A percentile compares a stretch with the other conserved stretches of the same genome.
Conservation (phyloP, 2,888 invertebrate genomes). For the Drosophila merina region DNA sequence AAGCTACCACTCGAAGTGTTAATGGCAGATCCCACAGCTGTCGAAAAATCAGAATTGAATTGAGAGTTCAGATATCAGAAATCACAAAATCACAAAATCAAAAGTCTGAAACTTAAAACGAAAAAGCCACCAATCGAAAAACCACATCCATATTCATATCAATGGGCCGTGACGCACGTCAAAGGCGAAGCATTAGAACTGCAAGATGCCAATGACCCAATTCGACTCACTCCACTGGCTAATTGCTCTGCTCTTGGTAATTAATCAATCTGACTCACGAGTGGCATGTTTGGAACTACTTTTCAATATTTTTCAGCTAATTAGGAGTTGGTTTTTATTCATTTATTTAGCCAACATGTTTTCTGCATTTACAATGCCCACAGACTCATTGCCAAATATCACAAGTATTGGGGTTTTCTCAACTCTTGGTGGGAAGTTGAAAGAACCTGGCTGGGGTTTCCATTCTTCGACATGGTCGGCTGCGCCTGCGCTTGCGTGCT, state of each 20-base stretch:
- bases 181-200: slow-evolving; percentile 46
- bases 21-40: slow-evolving; percentile 37
- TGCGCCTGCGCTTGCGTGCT: slow-evolving; percentile 61
- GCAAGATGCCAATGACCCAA: slow-evolving; percentile 53
- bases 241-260: slow-evolving; percentile 43
- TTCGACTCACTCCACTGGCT: slow-evolving; percentile 24
- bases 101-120: slow-evolving; percentile 16
- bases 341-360: slow-evolving; percentile 56
- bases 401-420: slow-evolving; percentile 40
- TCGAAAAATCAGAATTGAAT: slow-evolving; percentile 8
- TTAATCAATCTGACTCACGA: slow-evolving; percentile 46
- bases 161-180: slow-evolving; percentile 42
- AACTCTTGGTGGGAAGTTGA: not conserved
- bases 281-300: slow-evolving; percentile 36
- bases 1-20: slow-evolving; percentile 16
- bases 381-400: slow-evolving; percentile 68
- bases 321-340: slow-evolving; percentile 12
- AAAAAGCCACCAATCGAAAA: slow-evolving; percentile 10
- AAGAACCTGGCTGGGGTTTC: slow-evolving; percentile 27
- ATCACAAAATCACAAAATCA: slow-evolving; percentile 10
- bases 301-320: slow-evolving; percentile 35
- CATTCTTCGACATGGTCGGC: slow-evolving; percentile 33
- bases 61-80: not conserved
- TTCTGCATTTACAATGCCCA: slow-evolving; percentile 51
- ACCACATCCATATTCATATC: slow-evolving; percentile 36